These are phyloP conservation scores for Cybosia mesomella DNA, from an alignment of 2,888 invertebrate genomes.

Conservation along the genomic window DNA sequence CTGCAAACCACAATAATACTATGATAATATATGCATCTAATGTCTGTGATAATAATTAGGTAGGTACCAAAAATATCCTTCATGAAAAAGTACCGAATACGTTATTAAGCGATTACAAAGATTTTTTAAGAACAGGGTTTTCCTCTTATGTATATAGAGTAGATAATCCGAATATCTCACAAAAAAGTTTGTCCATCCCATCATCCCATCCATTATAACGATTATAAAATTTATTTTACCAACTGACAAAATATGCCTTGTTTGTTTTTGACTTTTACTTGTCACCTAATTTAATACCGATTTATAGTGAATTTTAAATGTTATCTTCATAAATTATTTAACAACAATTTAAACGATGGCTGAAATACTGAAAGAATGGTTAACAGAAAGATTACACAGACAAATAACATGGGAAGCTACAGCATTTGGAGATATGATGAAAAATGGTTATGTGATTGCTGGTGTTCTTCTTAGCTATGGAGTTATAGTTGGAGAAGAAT, in stretches of 20 bases:
- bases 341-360: slow-evolving; percentile 73
- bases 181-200: too few species aligned
- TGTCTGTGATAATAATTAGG: too few species aligned
- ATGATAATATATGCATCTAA: too few species aligned
- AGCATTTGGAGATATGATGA: slow-evolving; percentile 85
- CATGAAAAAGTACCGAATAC: too few species aligned
- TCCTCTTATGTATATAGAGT: too few species aligned
- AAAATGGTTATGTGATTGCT: slow-evolving; percentile 87
- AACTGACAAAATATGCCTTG: not conserved
- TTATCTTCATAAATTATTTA: not conserved
- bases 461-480: slow-evolving; percentile 87
- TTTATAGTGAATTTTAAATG: slow-evolving; percentile 1
- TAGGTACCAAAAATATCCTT: too few species aligned
- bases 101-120: too few species aligned
- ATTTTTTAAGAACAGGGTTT: too few species aligned
- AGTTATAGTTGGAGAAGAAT: slow-evolving; percentile 86
- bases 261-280: slow-evolving; percentile 11
- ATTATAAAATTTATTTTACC: too few species aligned
- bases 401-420: slow-evolving; percentile 85
- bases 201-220: too few species aligned
- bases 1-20: too few species aligned
- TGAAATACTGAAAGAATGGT: slow-evolving; percentile 88
- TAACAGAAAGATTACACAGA: slow-evolving; percentile 84
- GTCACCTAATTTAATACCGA: slow-evolving; percentile 10
- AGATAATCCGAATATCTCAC: too few species aligned